These are phyloP conservation scores for Saturnia pavonia DNA, from an alignment of 2,888 invertebrate genomes.

Conservation along the genomic window DNA sequence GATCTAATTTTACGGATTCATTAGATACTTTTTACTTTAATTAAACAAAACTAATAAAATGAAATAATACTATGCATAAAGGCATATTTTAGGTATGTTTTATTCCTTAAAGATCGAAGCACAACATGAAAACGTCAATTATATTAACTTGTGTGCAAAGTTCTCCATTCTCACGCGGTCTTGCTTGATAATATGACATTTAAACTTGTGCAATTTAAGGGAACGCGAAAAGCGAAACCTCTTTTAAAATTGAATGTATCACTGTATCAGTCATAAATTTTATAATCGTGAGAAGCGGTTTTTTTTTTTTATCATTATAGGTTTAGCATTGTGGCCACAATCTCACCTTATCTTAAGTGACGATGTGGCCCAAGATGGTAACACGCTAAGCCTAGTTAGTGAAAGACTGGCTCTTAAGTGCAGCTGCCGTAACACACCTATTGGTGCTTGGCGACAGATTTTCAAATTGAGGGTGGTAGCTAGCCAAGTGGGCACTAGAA, in stretches of 20 bases:
- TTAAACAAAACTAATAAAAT: background rate
- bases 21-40: background rate
- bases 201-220: constrained; percentile 42
- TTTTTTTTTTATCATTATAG: no score
- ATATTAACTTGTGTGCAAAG: background rate
- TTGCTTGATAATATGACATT: constrained; percentile 27
- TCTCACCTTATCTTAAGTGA: no score
- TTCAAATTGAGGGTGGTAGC: no score
- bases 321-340: no score
- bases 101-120: background rate
- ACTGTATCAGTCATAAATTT: constrained; percentile 24
- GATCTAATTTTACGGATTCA: background rate
- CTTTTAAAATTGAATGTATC: constrained; percentile 44
- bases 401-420: no score
- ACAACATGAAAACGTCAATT: background rate
- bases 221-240: constrained; percentile 45
- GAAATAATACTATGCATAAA: background rate
- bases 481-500: no score
- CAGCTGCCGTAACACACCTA: no score
- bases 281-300: constrained; percentile 42
- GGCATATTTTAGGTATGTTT: background rate
- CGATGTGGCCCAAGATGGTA: no score
- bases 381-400: no score
- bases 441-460: no score
- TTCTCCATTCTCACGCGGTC: constrained; percentile 22